phyloP scores from a whole-genome alignment of 2,797 vertebrate species.

The Limnodromus scolopaceus region DNA sequence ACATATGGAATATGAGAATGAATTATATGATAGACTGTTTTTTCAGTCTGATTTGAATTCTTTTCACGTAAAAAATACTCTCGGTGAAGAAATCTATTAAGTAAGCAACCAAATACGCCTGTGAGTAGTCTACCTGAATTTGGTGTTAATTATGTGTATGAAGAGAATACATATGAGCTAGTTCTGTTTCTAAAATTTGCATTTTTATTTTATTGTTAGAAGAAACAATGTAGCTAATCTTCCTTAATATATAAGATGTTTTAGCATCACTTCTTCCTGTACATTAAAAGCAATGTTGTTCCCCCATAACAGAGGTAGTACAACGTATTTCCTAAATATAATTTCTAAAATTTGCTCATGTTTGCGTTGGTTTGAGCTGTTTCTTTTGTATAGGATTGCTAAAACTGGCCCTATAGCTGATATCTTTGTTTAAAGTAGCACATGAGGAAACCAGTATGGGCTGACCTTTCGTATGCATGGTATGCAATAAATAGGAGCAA shows the following conservation, averaged over 20 bases:
- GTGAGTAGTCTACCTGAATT: not conserved
- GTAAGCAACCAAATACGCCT: not conserved
- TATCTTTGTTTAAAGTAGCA: not conserved
- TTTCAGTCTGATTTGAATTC: not conserved
- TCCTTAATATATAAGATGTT: not conserved
- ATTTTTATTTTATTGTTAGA: not conserved
- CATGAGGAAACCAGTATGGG: not conserved
- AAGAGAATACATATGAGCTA: not conserved
- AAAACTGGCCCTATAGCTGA: not conserved
- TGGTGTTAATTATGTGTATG: not conserved
- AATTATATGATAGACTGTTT: not conserved
- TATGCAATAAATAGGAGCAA: not conserved
- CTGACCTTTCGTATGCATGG: fast-evolving
- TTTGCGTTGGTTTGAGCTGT: not conserved
- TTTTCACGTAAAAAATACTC: not conserved
- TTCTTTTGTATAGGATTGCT: not conserved
- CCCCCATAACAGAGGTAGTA: not conserved
- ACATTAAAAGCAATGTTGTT: not conserved
- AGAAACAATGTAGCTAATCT: not conserved
- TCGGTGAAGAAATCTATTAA: not conserved
- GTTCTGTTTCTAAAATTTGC: not conserved
- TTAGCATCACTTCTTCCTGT: not conserved
- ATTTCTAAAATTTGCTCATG: not conserved
- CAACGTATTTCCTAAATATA: not conserved
- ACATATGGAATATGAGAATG: not conserved